These are phyloP conservation scores for Trissolcus japonicus DNA, from an alignment of 2,888 invertebrate species.

Conservation along the genomic window DNA sequence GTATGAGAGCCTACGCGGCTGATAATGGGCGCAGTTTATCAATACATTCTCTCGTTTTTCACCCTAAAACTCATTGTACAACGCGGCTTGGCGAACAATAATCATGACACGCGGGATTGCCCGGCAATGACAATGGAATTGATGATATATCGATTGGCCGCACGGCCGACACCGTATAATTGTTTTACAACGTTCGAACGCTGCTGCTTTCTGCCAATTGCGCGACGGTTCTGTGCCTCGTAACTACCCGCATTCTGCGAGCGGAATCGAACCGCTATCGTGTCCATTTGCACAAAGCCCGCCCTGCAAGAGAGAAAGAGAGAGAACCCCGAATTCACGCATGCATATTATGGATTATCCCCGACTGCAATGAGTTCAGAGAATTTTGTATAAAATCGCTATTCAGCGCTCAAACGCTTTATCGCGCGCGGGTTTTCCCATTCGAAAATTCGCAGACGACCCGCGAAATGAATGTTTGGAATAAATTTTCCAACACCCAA, in stretches of 20 bases:
- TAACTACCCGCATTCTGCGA: conserved; percentile 53
- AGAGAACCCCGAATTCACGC: conserved; percentile 26
- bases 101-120: conserved; percentile 75
- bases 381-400: conserved; percentile 55
- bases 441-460: conserved; percentile 32
- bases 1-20: conserved; percentile 62
- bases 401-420: conserved; percentile 51
- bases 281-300: conserved; percentile 52
- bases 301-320: conserved; percentile 1
- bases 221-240: conserved; percentile 47
- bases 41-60: conserved; percentile 59
- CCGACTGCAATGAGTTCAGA: conserved; percentile 51
- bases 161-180: conserved; percentile 73
- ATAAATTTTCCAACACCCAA: conserved; percentile 30
- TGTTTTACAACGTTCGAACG: conserved; percentile 72
- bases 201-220: conserved; percentile 56
- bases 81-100: conserved; percentile 73
- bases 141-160: conserved; percentile 74
- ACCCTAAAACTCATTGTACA: conserved; percentile 68
- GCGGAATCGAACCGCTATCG: conserved; percentile 51
- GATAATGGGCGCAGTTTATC: conserved; percentile 73
- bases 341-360: conserved; percentile 58
- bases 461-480: conserved; percentile 47
- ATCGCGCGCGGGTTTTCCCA: conserved; percentile 22
- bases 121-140: conserved; percentile 75